These are phyloP conservation scores for Anthophora plumipes DNA, from an alignment of 2,888 invertebrate species.

Conservation along the genomic window DNA sequence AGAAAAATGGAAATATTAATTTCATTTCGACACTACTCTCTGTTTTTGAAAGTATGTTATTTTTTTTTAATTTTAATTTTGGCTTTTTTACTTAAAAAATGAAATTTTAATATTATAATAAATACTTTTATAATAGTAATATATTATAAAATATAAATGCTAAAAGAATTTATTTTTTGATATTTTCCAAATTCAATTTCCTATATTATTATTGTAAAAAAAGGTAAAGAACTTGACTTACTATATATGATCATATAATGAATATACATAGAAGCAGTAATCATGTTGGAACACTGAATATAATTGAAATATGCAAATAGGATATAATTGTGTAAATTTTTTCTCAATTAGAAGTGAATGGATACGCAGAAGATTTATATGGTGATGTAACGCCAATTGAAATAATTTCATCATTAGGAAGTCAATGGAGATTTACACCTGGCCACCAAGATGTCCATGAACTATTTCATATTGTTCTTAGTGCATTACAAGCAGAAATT, in stretches of 20 bases:
- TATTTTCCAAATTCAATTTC: neutral
- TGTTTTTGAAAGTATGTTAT: slow-evolving; percentile 89
- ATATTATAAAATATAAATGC: neutral
- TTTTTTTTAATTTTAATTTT: neutral
- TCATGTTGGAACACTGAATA: neutral
- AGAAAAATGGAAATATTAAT: slow-evolving; percentile 88
- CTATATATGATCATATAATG: neutral
- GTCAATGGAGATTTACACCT: slow-evolving; percentile 94
- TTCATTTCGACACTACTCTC: slow-evolving; percentile 91
- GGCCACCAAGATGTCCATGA: slow-evolving; percentile 98
- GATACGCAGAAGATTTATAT: slow-evolving; percentile 79
- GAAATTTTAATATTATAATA: neutral
- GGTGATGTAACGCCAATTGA: slow-evolving; percentile 81
- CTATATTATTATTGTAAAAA: neutral
- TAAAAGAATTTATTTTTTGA: neutral
- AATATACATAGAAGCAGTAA: neutral
- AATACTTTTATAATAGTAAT: neutral
- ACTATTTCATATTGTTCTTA: slow-evolving; percentile 93
- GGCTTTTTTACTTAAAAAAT: slow-evolving; percentile 5
- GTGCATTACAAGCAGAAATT: slow-evolving; percentile 96
- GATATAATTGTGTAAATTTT: neutral
- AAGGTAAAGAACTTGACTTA: neutral
- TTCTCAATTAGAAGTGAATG: slow-evolving; percentile 77
- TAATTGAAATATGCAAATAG: neutral
- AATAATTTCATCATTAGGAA: slow-evolving; percentile 87